phyloP scores from a whole-genome alignment of 2,113 vertebrate species.

The Sisor rabdophorus region DNA sequence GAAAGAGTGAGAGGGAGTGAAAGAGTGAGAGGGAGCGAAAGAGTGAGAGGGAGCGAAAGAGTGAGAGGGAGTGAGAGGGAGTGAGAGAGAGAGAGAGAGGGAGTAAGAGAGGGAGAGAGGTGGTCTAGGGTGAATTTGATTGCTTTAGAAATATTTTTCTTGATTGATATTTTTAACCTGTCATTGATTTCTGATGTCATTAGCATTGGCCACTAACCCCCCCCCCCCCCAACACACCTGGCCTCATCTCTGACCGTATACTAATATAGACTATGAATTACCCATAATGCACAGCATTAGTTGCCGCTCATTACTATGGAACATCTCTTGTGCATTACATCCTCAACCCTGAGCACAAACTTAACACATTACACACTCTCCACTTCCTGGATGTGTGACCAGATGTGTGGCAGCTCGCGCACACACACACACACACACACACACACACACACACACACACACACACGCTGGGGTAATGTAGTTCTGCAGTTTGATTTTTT shows the following conservation, averaged over 20 bases:
- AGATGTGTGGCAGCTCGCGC: too few species aligned
- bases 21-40: too few species aligned
- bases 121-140: background rate
- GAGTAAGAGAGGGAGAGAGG: background rate
- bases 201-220: background rate
- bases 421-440: too few species aligned
- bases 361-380: background rate
- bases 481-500: too few species aligned
- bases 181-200: conserved; percentile 3
- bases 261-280: background rate
- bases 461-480: too few species aligned
- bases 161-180: background rate
- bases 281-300: background rate
- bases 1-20: too few species aligned
- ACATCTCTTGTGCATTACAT: background rate
- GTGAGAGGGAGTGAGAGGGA: too few species aligned
- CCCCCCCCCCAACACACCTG: background rate
- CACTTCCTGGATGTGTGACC: background rate
- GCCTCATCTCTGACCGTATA: too few species aligned
- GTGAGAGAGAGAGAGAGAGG: conserved; percentile 6
- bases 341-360: background rate
- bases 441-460: too few species aligned
- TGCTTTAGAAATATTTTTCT: background rate
- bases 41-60: too few species aligned
- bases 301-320: background rate